Percentiles rank a stretch among this genome's conserved stretches.
Conservation (phyloP, 2,797 vertebrate genomes). For the Buphagus erythrorhynchus region DNA sequence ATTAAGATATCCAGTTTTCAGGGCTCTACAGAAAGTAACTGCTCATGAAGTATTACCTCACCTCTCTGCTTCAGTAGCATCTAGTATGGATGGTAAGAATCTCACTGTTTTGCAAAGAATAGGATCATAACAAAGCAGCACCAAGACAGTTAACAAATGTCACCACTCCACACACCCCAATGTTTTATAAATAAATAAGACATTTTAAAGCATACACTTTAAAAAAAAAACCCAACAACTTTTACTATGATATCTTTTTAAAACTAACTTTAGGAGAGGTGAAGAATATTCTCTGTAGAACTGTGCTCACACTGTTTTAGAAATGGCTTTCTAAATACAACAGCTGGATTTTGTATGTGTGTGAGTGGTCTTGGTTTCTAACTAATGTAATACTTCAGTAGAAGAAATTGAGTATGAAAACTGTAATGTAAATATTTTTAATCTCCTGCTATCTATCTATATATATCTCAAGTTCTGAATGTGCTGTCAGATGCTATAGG, state of each 20-base stretch:
- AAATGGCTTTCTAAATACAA: not conserved
- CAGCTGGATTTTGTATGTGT: not conserved
- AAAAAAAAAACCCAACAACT: accelerated
- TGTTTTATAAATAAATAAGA: not conserved
- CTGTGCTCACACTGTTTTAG: not conserved
- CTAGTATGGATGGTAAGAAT: not conserved
- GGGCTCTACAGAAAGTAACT: not conserved
- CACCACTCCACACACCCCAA: not conserved
- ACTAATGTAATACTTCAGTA: not conserved
- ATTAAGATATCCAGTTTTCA: not conserved
- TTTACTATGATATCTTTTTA: not conserved
- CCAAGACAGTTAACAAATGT: not conserved
- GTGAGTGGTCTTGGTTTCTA: not conserved
- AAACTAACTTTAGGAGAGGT: not conserved
- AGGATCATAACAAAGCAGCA: not conserved
- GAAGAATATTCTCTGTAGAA: not conserved
- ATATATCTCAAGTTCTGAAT: not conserved
- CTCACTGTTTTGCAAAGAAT: not conserved
- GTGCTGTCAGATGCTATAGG: not conserved
- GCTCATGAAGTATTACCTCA: not conserved
- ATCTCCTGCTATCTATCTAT: not conserved
- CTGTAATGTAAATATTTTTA: not conserved
- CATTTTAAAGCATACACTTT: not conserved
- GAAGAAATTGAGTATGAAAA: not conserved
- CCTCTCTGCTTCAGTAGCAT: not conserved